phyloP scores from a whole-genome alignment of 2,797 vertebrate genomes.

The Leptatherina wallacei region DNA sequence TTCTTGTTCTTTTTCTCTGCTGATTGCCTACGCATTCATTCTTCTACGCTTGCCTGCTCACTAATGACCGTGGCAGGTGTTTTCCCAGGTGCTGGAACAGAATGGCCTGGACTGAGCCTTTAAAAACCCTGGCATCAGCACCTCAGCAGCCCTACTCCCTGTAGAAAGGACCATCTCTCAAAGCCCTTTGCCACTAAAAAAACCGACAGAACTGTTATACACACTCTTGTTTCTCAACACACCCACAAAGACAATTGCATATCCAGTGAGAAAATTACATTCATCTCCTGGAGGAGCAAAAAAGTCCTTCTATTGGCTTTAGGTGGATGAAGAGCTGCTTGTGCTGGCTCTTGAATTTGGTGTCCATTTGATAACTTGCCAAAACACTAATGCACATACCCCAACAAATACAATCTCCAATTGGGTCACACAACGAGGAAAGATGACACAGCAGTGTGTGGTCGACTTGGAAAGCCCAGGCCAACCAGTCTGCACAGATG shows the following conservation, averaged over 20 bases:
- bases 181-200: constrained; percentile 3
- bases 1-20: constrained; percentile 22
- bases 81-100: constrained; percentile 69
- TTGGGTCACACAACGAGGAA: constrained; percentile 25
- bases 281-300: not conserved
- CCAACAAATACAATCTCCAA: constrained; percentile 3
- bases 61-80: constrained; percentile 75
- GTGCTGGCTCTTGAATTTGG: constrained; percentile 28
- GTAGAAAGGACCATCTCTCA: constrained; percentile 5
- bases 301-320: constrained; percentile 18
- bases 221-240: not conserved
- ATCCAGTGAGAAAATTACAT: not conserved
- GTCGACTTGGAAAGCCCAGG: constrained; percentile 19
- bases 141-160: constrained; percentile 9
- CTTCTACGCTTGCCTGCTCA: constrained; percentile 65
- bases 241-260: not conserved
- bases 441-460: constrained; percentile 38
- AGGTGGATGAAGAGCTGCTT: constrained; percentile 17
- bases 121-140: constrained; percentile 70
- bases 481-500: constrained; percentile 21
- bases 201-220: constrained; percentile 24
- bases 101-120: constrained; percentile 42
- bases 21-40: constrained; percentile 62
- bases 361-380: constrained; percentile 14
- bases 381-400: constrained; percentile 10